phyloP scores from a whole-genome alignment of 2,113 vertebrate species.

The Corynorhinus townsendii region DNA sequence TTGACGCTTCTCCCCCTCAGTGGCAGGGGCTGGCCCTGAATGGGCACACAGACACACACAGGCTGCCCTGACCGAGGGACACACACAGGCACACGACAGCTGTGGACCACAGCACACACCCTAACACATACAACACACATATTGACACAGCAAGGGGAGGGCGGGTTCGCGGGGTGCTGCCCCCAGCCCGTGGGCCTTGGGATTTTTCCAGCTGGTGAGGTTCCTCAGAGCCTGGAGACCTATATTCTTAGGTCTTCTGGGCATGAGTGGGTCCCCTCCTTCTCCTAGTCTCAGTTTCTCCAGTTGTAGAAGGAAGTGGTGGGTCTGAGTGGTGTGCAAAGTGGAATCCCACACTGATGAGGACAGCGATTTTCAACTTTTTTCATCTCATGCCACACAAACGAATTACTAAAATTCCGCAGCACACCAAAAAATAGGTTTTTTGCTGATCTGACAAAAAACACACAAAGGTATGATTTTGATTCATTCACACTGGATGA shows the following conservation, averaged over 20 bases:
- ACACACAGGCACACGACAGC: background rate
- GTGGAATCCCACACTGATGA: background rate
- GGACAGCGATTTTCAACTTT: background rate
- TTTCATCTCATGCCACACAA: background rate
- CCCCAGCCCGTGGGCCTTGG: background rate
- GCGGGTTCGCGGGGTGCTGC: background rate
- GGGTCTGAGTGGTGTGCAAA: background rate
- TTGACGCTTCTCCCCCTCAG: background rate
- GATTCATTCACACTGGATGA: background rate
- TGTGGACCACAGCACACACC: background rate
- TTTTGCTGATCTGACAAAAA: background rate
- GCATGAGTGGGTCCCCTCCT: background rate
- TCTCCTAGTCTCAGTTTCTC: constrained; percentile 31
- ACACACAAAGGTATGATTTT: background rate
- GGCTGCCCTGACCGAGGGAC: background rate
- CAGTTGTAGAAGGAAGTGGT: background rate
- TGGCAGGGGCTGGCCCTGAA: constrained; percentile 38
- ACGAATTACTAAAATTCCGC: background rate
- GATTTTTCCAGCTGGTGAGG: background rate
- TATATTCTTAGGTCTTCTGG: background rate
- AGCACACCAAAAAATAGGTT: background rate
- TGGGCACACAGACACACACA: background rate
- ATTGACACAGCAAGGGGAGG: background rate
- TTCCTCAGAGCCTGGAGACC: background rate
- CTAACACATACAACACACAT: background rate